phyloP scores from a whole-genome alignment of 2,113 vertebrate species.

The Erythrocercus mccallii region DNA sequence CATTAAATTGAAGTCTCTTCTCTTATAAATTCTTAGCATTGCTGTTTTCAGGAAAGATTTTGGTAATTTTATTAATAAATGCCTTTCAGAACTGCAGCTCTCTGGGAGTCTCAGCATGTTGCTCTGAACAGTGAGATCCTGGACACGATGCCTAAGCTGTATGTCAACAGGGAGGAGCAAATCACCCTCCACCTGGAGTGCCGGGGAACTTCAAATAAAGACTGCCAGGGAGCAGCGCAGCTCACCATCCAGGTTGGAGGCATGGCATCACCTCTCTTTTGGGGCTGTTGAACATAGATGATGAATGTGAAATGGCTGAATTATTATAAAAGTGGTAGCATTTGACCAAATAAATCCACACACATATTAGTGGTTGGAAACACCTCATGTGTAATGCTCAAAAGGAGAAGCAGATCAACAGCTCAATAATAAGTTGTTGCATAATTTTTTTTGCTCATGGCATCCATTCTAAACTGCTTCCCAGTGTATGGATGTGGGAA shows the following conservation, averaged over 20 bases:
- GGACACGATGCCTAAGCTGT: conserved; percentile 87
- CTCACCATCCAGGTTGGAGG: conserved; percentile 85
- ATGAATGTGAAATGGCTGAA: not conserved
- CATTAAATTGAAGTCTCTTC: not conserved
- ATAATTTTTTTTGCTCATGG: not conserved
- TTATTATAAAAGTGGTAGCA: not conserved
- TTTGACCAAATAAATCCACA: not conserved
- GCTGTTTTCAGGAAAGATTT: not conserved
- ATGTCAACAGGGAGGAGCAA: conserved; percentile 90
- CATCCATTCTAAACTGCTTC: not conserved
- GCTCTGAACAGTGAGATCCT: conserved; percentile 87
- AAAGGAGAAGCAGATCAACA: not conserved
- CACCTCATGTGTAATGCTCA: not conserved
- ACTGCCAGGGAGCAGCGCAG: conserved; percentile 87
- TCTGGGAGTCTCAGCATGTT: conserved; percentile 92
- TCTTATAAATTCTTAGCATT: not conserved
- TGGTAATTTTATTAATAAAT: not conserved
- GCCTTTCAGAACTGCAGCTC: conserved; percentile 82
- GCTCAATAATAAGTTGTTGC: not conserved
- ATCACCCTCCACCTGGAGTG: conserved; percentile 87
- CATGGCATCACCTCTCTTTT: not conserved
- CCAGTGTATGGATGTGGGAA: not conserved
- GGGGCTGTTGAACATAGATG: not conserved
- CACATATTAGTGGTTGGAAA: not conserved
- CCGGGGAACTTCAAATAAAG: conserved; percentile 81